Evolutionary conservation across 2,797 vertebrate species (phyloP).

Genomic region (Enteromius viviparus): DNA sequence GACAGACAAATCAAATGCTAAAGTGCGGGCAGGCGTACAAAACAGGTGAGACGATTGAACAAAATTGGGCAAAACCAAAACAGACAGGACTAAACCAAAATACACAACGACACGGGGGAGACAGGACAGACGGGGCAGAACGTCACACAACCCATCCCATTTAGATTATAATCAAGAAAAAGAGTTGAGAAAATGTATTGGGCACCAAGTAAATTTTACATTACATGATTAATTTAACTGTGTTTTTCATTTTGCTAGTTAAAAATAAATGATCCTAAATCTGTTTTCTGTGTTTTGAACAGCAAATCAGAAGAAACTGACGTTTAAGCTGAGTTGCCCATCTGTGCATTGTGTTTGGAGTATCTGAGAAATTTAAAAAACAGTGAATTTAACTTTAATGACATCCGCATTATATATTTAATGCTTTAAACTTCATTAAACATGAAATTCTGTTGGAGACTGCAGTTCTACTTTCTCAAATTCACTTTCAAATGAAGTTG

Average conservation of each 20-base stretch:
- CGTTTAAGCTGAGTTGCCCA: not conserved
- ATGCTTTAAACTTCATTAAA: not conserved
- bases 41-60: too few relatives aligned
- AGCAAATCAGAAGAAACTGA: not conserved
- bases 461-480: not conserved
- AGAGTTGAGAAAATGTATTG: not conserved
- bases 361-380: not conserved
- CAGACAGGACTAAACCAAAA: too few relatives aligned
- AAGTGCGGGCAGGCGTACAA: too few relatives aligned
- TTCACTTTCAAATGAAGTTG: not conserved
- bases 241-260: conserved; percentile 11
- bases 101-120: too few relatives aligned
- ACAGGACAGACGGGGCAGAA: too few relatives aligned
- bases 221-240: too few relatives aligned
- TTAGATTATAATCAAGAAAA: not conserved
- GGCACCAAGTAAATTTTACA: not conserved
- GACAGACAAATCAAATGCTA: too few relatives aligned
- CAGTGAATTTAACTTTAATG: not conserved
- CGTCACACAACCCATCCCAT: not conserved
- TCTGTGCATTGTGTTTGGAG: not conserved
- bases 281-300: not conserved
- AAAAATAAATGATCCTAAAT: not conserved
- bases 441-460: not conserved
- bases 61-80: too few relatives aligned
- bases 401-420: not conserved